Percentiles rank a stretch among this genome's conserved stretches.
Conservation (phyloP, 2,888 invertebrate species). For the Chloroclysta siterata region DNA sequence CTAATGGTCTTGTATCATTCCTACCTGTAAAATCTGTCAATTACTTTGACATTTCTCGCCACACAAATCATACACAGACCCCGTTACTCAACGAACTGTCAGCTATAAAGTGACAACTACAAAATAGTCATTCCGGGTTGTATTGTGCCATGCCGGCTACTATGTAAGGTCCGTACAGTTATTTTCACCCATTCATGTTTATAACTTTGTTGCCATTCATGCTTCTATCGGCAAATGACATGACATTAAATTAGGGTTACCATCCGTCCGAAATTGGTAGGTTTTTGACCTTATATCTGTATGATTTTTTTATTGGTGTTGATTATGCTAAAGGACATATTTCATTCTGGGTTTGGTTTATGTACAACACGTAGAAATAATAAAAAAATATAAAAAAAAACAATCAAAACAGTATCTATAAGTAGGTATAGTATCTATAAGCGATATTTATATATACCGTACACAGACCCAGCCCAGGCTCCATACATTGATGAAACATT, state of each 20-base stretch:
- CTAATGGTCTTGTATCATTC: not conserved
- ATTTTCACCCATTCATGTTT: constrained; percentile 34
- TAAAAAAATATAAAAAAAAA: too few relatives aligned
- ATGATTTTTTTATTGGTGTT: too few relatives aligned
- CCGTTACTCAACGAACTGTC: constrained; percentile 26
- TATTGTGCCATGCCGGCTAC: constrained; percentile 20
- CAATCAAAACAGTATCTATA: too few relatives aligned
- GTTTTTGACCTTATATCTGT: not conserved
- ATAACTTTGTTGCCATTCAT: constrained; percentile 24
- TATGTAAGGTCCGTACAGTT: constrained; percentile 31
- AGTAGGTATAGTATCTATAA: too few relatives aligned
- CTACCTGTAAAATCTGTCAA: constrained; percentile 17
- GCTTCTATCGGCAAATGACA: constrained; percentile 24
- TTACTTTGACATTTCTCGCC: constrained; percentile 28
- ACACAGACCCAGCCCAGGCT: too few relatives aligned
- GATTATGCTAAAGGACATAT: too few relatives aligned
- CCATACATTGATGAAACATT: too few relatives aligned
- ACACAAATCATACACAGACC: constrained; percentile 26
- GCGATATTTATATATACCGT: too few relatives aligned
- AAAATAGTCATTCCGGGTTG: constrained; percentile 20
- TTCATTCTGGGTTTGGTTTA: too few relatives aligned
- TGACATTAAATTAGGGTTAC: constrained; percentile 5
- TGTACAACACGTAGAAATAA: too few relatives aligned
- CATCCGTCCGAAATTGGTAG: not conserved
- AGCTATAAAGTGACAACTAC: constrained; percentile 24